phyloP scores from a whole-genome alignment of 2,797 vertebrate species.

The Pangasius djambal region DNA sequence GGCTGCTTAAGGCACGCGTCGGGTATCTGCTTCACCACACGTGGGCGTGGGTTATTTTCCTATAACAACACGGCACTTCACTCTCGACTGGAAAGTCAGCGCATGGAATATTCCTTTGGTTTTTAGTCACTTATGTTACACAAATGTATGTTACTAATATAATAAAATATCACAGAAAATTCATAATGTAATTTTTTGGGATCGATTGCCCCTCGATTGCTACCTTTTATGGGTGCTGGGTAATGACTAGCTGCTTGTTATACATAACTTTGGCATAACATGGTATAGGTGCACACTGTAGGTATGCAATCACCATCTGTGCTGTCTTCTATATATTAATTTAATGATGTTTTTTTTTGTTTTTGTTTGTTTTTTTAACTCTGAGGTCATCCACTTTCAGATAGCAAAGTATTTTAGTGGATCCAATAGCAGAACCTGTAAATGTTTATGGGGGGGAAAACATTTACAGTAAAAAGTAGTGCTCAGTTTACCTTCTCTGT shows the following conservation, averaged over 20 bases:
- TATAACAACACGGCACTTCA: background rate
- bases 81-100: background rate
- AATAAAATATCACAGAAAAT: background rate
- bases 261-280: background rate
- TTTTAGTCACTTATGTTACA: background rate
- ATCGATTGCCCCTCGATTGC: background rate
- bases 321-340: background rate
- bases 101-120: background rate
- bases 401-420: background rate
- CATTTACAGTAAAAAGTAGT: too few relatives aligned
- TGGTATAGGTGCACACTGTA: background rate
- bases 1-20: background rate
- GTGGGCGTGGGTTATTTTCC: background rate
- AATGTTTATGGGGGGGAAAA: too few relatives aligned
- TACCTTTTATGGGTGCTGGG: background rate
- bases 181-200: background rate
- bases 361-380: background rate
- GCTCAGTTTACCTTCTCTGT: background rate
- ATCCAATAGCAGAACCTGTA: background rate
- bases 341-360: background rate
- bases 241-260: background rate
- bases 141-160: background rate
- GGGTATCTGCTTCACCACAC: background rate
- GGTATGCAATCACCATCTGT: background rate
- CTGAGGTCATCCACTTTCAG: background rate